Percentiles rank a stretch among this genome's conserved stretches.
These are phyloP conservation scores for Tachuris rubrigastra DNA, from an alignment of 2,113 vertebrate genomes.

Conservation along the genomic window DNA sequence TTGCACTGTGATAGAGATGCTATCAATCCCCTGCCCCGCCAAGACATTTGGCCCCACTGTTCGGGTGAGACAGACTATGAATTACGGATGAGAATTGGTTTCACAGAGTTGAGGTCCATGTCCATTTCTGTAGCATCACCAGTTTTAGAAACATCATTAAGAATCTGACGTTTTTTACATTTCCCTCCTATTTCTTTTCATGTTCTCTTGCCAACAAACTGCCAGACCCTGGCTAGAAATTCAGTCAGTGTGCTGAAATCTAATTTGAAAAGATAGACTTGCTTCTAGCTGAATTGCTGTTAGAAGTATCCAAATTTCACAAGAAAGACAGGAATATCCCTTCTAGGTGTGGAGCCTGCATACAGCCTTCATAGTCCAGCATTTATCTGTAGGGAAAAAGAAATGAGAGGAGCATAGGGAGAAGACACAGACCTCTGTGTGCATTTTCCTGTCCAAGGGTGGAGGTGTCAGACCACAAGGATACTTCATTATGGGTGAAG, in stretches of 20 bases:
- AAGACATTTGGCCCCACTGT: background rate
- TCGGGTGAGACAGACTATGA: background rate
- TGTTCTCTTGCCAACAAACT: constrained; percentile 46
- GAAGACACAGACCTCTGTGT: background rate
- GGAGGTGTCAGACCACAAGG: background rate
- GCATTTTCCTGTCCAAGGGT: background rate
- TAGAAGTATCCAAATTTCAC: constrained; percentile 20
- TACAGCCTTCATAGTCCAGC: background rate
- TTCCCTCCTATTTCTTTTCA: background rate
- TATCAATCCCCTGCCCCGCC: background rate
- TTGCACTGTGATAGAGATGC: background rate
- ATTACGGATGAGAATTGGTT: background rate
- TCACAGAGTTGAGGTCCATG: background rate
- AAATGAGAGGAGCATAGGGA: background rate
- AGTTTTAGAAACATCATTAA: constrained; percentile 44
- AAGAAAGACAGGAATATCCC: background rate
- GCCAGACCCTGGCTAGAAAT: constrained; percentile 18
- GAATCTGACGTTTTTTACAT: background rate
- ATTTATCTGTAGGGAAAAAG: background rate
- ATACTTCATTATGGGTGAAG: background rate
- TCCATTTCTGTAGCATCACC: constrained; percentile 14
- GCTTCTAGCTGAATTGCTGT: constrained; percentile 45
- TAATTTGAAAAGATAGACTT: constrained; percentile 45
- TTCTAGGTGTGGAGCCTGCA: background rate
- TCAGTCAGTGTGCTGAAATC: constrained; percentile 31